Percentiles rank a stretch among this genome's conserved stretches.
Evolutionary conservation across 1,140 invertebrate species (phyloP).

Genomic region (Ditylenchus dipsaci): DNA sequence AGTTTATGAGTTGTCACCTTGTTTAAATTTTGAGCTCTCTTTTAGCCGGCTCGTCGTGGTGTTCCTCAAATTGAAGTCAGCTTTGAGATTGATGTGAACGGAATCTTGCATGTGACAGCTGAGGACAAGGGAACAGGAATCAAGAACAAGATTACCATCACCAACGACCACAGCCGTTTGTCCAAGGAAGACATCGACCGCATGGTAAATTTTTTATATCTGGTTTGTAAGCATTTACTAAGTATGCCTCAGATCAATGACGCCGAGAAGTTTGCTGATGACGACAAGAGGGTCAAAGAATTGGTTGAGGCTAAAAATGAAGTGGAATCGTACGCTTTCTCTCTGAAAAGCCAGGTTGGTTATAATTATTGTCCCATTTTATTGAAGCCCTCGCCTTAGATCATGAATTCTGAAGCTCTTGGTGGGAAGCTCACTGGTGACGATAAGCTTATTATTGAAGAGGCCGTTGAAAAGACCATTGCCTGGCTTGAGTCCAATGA

Average conservation of each 20-base stretch:
- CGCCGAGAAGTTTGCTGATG: not conserved
- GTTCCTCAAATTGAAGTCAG: not conserved
- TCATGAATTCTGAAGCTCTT: too few relatives aligned
- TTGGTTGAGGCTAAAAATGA: not conserved
- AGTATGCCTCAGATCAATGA: not conserved
- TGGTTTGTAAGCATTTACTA: too few relatives aligned
- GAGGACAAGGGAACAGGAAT: not conserved
- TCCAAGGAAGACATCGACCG: not conserved
- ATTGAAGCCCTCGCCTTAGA: too few relatives aligned
- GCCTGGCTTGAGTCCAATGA: too few relatives aligned
- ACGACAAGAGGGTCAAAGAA: constrained; percentile 1
- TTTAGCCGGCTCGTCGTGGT: not conserved
- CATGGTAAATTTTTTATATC: not conserved
- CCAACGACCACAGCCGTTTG: not conserved
- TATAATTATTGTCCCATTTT: too few relatives aligned
- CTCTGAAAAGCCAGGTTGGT: too few relatives aligned
- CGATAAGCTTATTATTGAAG: too few relatives aligned
- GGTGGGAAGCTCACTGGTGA: too few relatives aligned
- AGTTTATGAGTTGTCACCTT: too few relatives aligned
- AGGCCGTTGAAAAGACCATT: too few relatives aligned
- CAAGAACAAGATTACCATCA: not conserved
- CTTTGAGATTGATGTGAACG: not conserved
- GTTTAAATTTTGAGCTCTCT: too few relatives aligned
- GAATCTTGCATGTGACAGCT: not conserved
- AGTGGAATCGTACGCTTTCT: not conserved